Conservation (phyloP, 2,888 invertebrate species). For the Pediacus dermestoides region DNA sequence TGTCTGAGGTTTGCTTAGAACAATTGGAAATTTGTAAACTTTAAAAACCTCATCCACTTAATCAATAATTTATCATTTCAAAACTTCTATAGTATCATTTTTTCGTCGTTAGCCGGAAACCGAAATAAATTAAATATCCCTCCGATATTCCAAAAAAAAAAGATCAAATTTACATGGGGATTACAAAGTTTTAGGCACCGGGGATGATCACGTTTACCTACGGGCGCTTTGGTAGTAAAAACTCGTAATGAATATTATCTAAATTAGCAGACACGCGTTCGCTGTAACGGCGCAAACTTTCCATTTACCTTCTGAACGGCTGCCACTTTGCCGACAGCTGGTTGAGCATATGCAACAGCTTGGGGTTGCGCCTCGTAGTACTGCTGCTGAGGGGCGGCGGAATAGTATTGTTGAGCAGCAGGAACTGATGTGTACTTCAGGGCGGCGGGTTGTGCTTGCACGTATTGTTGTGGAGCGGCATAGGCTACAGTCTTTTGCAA, state of each 20-base stretch:
- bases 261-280: conserved; percentile 12
- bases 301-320: conserved; percentile 18
- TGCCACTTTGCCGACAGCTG: conserved; percentile 14
- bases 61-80: too few species aligned
- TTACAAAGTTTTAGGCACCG: too few species aligned
- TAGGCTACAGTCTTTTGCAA: conserved; percentile 10
- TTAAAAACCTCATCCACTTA: too few species aligned
- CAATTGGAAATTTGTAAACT: too few species aligned
- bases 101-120: too few species aligned
- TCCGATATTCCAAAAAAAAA: too few species aligned
- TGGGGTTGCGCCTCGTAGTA: conserved; percentile 27
- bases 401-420: conserved; percentile 12
- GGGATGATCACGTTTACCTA: too few species aligned
- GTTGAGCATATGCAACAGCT: conserved; percentile 24
- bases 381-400: conserved; percentile 23
- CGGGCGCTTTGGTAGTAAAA: conserved; percentile 8
- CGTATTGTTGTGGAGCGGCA: conserved; percentile 16
- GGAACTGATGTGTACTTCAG: conserved; percentile 14
- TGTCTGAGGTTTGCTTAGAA: too few species aligned
- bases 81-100: too few species aligned
- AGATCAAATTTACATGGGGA: too few species aligned
- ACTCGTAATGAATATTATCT: conserved; percentile 9
- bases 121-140: too few species aligned
- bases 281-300: conserved; percentile 13
- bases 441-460: conserved; percentile 14